A percentile compares a stretch with the other conserved stretches of the same genome.
Conservation (phyloP, 2,113 vertebrate genomes). For the Tupaia chinensis region DNA sequence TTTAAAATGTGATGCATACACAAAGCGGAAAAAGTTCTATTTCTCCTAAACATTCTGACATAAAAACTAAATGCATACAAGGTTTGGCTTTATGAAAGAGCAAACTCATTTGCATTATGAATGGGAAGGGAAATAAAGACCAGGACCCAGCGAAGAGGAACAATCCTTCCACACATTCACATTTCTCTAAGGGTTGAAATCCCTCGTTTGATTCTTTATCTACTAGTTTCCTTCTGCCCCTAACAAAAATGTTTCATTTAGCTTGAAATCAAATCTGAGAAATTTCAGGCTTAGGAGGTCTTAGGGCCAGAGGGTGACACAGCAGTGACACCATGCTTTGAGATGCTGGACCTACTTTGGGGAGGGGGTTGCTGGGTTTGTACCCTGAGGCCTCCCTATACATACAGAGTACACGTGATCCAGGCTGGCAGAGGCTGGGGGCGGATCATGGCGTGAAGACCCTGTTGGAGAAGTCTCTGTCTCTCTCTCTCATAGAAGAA, state of each 20-base stretch:
- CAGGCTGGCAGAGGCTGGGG: no score
- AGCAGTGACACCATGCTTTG: not conserved
- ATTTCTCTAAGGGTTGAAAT: conserved; percentile 49
- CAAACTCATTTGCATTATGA: not conserved
- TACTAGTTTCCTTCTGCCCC: not conserved
- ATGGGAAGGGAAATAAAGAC: not conserved
- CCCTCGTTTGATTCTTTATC: not conserved
- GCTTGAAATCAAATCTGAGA: conserved; percentile 13
- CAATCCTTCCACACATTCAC: not conserved
- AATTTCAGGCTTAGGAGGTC: not conserved
- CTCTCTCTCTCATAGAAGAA: not conserved
- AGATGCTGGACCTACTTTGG: no score
- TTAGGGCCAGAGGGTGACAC: no score
- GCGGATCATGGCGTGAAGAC: no score
- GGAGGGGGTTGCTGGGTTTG: no score
- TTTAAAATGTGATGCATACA: not conserved
- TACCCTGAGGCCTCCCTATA: no score
- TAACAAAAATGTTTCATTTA: not conserved
- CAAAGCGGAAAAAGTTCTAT: not conserved
- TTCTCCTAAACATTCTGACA: conserved; percentile 45
- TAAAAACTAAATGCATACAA: conserved; percentile 43
- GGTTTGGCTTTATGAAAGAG: not conserved
- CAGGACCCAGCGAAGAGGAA: not conserved
- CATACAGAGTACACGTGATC: no score
- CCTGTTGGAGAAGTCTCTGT: not conserved